Conservation (phyloP, 2,888 invertebrate genomes). For the Epirrita christyi region DNA sequence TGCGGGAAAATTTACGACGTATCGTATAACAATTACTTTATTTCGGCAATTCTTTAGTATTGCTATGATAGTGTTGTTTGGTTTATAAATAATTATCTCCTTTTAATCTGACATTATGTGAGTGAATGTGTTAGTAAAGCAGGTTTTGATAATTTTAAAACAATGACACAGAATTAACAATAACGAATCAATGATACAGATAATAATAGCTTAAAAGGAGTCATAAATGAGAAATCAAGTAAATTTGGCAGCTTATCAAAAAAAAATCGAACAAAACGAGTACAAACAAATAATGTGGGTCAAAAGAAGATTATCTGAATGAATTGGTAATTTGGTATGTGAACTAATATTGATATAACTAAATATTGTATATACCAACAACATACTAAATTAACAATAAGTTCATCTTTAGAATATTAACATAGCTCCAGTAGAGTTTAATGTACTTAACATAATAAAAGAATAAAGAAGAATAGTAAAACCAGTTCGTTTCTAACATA, state of each 20-base stretch:
- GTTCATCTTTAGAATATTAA: neutral
- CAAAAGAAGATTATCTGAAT: no score
- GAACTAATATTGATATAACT: no score
- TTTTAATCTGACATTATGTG: neutral
- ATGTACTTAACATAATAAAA: neutral
- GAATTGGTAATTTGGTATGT: no score
- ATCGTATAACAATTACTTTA: slow-evolving; percentile 15
- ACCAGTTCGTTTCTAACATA: slow-evolving; percentile 4
- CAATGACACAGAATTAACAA: neutral
- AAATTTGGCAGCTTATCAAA: slow-evolving; percentile 8
- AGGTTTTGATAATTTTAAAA: neutral
- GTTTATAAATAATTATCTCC: neutral
- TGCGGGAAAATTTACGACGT: slow-evolving; percentile 24
- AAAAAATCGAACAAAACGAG: neutral
- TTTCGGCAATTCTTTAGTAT: slow-evolving; percentile 9
- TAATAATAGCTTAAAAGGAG: neutral
- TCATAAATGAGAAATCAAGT: neutral
- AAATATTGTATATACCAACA: no score
- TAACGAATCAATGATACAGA: neutral
- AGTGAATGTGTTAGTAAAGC: neutral
- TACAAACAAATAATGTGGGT: neutral
- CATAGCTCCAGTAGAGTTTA: neutral
- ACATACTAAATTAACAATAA: no score
- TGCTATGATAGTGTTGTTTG: slow-evolving; percentile 8
- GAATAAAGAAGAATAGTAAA: slow-evolving; percentile 10